Percentiles rank a stretch among this genome's conserved stretches.
Conservation (phyloP, 2,888 invertebrate genomes). For the Ametastegia equiseti region DNA sequence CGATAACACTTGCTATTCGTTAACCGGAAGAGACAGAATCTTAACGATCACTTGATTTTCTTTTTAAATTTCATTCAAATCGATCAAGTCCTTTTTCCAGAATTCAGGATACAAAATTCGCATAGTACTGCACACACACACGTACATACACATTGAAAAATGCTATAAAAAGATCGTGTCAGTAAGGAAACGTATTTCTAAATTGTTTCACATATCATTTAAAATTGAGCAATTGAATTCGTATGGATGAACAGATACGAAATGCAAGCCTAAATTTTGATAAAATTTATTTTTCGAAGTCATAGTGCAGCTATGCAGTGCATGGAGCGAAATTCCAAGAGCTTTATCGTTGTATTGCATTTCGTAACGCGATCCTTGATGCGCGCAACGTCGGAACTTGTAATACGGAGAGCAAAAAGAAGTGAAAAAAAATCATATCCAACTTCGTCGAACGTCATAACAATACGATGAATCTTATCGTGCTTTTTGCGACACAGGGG, state of each 20-base stretch:
- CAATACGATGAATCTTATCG: constrained; percentile 4
- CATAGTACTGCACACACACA: no score
- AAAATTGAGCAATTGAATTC: neutral
- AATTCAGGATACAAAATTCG: no score
- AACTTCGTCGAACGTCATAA: neutral
- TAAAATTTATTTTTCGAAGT: neutral
- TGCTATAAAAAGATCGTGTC: no score
- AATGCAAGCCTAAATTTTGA: neutral
- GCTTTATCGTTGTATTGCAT: neutral
- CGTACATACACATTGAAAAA: no score
- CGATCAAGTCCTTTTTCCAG: no score
- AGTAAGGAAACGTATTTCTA: neutral
- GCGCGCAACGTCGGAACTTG: neutral
- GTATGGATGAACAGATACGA: neutral
- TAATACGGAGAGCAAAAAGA: neutral
- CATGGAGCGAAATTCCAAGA: neutral
- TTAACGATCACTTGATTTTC: no score
- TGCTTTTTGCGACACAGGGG: neutral
- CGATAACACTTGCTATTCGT: no score
- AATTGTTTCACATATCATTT: neutral
- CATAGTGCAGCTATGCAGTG: neutral
- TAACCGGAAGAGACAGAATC: no score
- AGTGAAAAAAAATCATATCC: neutral
- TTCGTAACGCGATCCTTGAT: neutral
- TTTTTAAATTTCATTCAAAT: no score